phyloP scores from a whole-genome alignment of 2,888 invertebrate species.

The Napeogenes sylphis region DNA sequence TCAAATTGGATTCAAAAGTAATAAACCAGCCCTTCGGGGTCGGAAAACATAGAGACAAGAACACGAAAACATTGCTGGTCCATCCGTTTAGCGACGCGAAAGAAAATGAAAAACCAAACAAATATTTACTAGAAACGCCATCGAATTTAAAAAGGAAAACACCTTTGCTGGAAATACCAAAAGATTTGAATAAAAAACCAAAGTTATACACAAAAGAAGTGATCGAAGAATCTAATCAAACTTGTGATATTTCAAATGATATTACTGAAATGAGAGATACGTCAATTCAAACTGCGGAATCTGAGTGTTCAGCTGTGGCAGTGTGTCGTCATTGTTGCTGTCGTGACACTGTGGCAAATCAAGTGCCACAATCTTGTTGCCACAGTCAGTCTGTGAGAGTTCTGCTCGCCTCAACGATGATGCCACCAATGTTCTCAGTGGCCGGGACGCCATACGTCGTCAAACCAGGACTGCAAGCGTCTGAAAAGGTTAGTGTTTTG shows the following conservation, averaged over 20 bases:
- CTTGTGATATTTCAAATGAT: constrained; percentile 12
- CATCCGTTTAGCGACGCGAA: constrained; percentile 46
- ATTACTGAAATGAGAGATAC: constrained; percentile 42
- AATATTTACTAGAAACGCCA: constrained; percentile 62
- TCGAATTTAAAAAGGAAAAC: constrained; percentile 58
- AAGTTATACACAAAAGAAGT: constrained; percentile 41
- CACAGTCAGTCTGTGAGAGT: neutral
- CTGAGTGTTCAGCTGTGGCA: constrained; percentile 22
- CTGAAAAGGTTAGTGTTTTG: neutral
- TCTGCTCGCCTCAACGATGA: constrained; percentile 50
- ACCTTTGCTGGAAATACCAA: constrained; percentile 59
- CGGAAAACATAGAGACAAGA: constrained; percentile 41
- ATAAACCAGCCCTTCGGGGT: constrained; percentile 56
- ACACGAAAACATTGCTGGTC: constrained; percentile 56
- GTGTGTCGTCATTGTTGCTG: constrained; percentile 51
- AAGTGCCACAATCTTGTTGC: neutral
- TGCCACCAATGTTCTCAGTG: constrained; percentile 58
- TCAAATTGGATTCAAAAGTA: constrained; percentile 66
- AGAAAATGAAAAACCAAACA: constrained; percentile 36
- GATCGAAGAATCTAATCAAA: neutral
- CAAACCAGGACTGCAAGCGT: constrained; percentile 35
- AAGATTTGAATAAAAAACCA: constrained; percentile 53
- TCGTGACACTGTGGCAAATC: constrained; percentile 17
- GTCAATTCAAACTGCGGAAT: constrained; percentile 33
- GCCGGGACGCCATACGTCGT: constrained; percentile 59